Evolutionary conservation across 2,888 invertebrate species (phyloP).

Genomic region (Pristionchus maxplancki): DNA sequence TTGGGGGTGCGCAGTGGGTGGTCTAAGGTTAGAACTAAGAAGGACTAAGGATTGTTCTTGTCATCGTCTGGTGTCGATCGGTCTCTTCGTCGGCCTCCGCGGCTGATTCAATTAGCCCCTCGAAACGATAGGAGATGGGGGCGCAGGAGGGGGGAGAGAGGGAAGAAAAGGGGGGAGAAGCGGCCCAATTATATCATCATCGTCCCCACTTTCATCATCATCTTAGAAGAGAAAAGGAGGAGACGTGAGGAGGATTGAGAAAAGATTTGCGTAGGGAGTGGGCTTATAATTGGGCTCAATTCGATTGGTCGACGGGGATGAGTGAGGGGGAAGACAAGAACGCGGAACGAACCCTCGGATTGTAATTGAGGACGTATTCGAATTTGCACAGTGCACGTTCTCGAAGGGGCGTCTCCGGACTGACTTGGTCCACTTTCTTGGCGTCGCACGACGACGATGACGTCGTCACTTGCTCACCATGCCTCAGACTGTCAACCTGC

Average conservation of each 20-base stretch:
- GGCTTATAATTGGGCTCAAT: not conserved
- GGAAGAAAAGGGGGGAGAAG: not conserved
- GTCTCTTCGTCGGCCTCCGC: not conserved
- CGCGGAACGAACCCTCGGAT: constrained; percentile 69
- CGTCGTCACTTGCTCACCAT: constrained; percentile 75
- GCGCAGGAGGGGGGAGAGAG: not conserved
- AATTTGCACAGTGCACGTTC: constrained; percentile 76
- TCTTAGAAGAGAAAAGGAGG: constrained; percentile 5
- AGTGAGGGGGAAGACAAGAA: not conserved
- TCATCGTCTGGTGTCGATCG: not conserved
- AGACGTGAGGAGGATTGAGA: not conserved
- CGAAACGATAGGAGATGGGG: not conserved
- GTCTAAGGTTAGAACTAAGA: not conserved
- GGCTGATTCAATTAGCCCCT: constrained; percentile 17
- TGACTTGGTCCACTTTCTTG: constrained; percentile 70
- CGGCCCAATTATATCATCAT: constrained; percentile 27
- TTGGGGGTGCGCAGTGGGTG: not conserved
- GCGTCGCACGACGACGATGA: constrained; percentile 73
- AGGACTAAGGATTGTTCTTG: not conserved
- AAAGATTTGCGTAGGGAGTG: not conserved
- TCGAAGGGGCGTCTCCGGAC: constrained; percentile 73
- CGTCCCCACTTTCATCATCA: constrained; percentile 34
- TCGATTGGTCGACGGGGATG: not conserved
- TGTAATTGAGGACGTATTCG: constrained; percentile 76
- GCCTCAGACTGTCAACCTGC: constrained; percentile 67